Conservation (phyloP, 2,888 invertebrate species). For the Lochmaea crataegi region DNA sequence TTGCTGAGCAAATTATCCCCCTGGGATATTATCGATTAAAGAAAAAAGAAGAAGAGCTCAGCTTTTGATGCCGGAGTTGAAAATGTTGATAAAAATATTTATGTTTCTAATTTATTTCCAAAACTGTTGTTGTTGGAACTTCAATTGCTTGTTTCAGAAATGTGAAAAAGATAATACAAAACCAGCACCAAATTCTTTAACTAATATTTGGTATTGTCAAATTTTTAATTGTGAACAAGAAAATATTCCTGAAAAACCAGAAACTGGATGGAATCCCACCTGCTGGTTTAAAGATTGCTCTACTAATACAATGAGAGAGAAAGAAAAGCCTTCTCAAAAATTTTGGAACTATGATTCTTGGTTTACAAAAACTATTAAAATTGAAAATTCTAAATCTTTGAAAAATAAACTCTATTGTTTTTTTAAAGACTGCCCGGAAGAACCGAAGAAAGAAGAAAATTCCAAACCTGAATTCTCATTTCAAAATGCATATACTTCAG, state of each 20-base stretch:
- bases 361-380: not conserved
- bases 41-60: no score
- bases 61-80: not conserved
- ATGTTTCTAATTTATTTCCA: not conserved
- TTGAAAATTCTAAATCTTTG: constrained; percentile 7
- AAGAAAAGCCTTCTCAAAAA: not conserved
- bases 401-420: constrained; percentile 10
- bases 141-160: constrained; percentile 40
- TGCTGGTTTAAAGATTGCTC: constrained; percentile 25
- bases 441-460: not conserved
- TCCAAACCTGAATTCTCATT: not conserved
- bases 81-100: constrained; percentile 11
- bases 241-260: not conserved
- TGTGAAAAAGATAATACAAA: constrained; percentile 26
- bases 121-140: constrained; percentile 14
- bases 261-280: constrained; percentile 6
- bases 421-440: constrained; percentile 17
- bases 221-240: constrained; percentile 17
- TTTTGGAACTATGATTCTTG: constrained; percentile 16
- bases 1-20: no score
- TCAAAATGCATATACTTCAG: not conserved
- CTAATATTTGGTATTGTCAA: constrained; percentile 6
- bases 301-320: not conserved
- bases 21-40: no score
- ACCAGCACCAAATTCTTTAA: not conserved